phyloP scores from a whole-genome alignment of 2,797 vertebrate species.

The Manis javanica region DNA sequence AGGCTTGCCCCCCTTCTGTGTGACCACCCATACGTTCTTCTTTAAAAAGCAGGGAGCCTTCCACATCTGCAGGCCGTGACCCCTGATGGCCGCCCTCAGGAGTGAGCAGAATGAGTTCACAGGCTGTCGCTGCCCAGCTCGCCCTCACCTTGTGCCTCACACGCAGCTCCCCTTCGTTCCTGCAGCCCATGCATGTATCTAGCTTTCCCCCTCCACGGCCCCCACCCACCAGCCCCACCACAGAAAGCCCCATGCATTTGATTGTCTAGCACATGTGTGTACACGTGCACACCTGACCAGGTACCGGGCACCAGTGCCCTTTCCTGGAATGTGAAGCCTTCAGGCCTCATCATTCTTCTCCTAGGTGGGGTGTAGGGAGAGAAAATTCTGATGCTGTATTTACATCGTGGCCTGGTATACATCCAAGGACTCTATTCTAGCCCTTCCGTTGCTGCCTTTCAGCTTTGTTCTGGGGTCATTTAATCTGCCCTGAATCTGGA shows the following conservation, averaged over 20 bases:
- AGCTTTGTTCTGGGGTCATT: background rate
- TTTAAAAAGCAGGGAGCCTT: background rate
- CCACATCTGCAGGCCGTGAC: background rate
- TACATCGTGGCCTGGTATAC: background rate
- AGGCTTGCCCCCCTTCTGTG: background rate
- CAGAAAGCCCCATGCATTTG: background rate
- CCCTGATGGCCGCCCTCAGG: background rate
- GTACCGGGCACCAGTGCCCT: background rate
- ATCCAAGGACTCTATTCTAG: background rate
- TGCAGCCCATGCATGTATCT: background rate
- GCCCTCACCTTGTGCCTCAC: background rate
- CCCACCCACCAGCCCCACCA: background rate
- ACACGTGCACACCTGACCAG: background rate
- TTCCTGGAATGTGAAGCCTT: background rate
- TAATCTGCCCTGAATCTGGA: background rate
- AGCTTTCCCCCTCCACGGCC: background rate
- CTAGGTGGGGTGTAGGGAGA: background rate
- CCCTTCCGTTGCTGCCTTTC: background rate
- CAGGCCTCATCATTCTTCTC: background rate
- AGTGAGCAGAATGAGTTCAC: no score
- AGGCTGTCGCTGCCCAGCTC: background rate
- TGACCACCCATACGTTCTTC: background rate
- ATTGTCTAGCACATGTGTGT: background rate
- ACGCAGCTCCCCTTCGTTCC: background rate
- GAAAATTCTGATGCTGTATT: background rate